Percentiles rank a stretch among this genome's conserved stretches.
phyloP scores from a whole-genome alignment of 2,888 invertebrate species.

The Erebia palarica region DNA sequence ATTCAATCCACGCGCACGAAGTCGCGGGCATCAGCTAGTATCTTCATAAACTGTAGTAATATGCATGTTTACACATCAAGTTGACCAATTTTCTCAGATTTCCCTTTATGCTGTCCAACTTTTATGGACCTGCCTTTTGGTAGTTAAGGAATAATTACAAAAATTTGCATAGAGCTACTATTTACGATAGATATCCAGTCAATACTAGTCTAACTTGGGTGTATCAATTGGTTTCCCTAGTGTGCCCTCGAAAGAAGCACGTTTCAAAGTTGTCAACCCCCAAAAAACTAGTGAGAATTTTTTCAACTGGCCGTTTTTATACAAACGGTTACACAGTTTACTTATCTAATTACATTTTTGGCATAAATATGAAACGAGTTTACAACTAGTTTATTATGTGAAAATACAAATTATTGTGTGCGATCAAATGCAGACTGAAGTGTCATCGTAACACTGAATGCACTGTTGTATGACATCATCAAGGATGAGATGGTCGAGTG shows the following conservation, averaged over 20 bases:
- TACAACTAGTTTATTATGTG: background rate
- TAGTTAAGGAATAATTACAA: background rate
- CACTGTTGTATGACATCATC: conserved; percentile 49
- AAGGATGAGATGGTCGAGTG: conserved; percentile 40
- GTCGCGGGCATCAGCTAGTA: no score
- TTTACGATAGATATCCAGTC: background rate
- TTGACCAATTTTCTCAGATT: no score
- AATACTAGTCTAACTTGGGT: background rate
- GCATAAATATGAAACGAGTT: background rate
- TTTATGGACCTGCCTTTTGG: background rate
- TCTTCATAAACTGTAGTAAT: no score
- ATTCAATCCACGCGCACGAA: no score
- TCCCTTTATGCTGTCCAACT: background rate
- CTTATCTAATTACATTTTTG: background rate
- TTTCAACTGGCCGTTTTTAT: background rate
- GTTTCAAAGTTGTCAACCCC: background rate
- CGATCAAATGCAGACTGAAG: conserved; percentile 36
- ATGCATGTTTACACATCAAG: no score
- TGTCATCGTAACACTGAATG: conserved; percentile 48
- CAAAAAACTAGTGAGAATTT: background rate
- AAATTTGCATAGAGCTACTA: background rate
- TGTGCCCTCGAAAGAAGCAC: background rate
- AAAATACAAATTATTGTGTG: background rate
- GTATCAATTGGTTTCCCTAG: background rate
- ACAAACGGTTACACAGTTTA: background rate